phyloP scores from a whole-genome alignment of 2,113 vertebrate species.

The Muscicapa adusta region DNA sequence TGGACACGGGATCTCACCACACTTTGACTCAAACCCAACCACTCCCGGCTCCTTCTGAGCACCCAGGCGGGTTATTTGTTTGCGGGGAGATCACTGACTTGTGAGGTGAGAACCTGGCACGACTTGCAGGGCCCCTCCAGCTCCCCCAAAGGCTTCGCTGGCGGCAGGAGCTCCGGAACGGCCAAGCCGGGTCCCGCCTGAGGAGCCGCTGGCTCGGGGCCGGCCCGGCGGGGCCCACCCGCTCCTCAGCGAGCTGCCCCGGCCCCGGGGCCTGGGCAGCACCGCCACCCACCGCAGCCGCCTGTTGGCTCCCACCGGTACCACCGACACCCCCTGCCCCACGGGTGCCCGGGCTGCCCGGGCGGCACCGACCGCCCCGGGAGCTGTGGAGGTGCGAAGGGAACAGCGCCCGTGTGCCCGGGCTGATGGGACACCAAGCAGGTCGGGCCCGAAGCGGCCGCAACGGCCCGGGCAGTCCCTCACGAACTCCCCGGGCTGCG shows the following conservation, averaged over 20 bases:
- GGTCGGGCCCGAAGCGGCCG: neutral
- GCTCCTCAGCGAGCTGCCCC: neutral
- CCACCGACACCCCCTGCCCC: neutral
- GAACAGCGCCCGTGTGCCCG: neutral
- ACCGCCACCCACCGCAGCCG: neutral
- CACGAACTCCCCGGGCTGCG: neutral
- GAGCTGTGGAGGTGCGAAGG: neutral
- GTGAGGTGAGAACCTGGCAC: neutral
- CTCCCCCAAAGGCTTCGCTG: fast-evolving
- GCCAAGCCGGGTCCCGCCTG: neutral
- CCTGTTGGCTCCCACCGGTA: neutral
- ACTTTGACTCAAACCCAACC: fast-evolving
- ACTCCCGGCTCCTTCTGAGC: neutral
- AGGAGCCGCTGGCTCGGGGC: neutral
- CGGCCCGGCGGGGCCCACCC: neutral
- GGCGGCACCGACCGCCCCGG: neutral
- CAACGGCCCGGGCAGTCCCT: too few species aligned
- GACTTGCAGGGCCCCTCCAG: neutral
- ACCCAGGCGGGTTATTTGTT: fast-evolving
- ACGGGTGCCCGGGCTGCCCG: neutral
- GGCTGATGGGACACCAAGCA: neutral
- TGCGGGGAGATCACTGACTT: fast-evolving
- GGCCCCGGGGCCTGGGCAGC: neutral
- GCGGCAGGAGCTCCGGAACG: neutral
- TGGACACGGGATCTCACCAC: neutral